These are phyloP conservation scores for Drosophila azteca DNA, from an alignment of 1,140 invertebrate genomes.

Conservation along the genomic window DNA sequence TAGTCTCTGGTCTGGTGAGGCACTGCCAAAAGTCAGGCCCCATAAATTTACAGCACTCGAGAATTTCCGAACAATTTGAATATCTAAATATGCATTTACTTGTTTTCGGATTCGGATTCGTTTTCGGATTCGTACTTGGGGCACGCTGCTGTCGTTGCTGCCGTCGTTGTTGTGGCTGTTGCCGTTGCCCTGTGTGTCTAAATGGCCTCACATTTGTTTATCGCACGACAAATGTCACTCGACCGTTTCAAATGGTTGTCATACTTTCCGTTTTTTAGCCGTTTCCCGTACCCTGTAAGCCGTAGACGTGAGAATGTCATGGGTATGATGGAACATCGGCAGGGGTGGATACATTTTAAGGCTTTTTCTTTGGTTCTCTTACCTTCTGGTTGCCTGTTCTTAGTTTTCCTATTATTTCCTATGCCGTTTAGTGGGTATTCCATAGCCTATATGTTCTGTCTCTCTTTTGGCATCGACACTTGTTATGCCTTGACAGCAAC, in stretches of 20 bases:
- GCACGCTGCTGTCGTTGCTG: constrained; percentile 10
- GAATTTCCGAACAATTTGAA: constrained; percentile 65
- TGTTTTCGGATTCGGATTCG: no score
- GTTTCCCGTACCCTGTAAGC: background rate
- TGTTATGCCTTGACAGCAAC: constrained; percentile 40
- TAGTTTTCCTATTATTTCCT: background rate
- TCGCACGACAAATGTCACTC: constrained; percentile 72
- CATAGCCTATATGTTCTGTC: background rate
- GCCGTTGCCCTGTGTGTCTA: constrained; percentile 24
- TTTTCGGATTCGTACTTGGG: background rate
- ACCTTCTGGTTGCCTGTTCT: background rate
- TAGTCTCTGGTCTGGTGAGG: background rate
- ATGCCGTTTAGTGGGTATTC: no score
- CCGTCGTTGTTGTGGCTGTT: constrained; percentile 1
- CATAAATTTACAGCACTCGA: constrained; percentile 25
- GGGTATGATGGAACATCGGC: no score
- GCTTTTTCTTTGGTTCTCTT: background rate
- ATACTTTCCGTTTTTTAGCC: constrained; percentile 30
- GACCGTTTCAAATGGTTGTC: constrained; percentile 57
- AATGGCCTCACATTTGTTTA: constrained; percentile 78
- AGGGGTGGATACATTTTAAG: no score
- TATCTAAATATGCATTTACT: constrained; percentile 71
- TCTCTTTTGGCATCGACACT: constrained; percentile 12
- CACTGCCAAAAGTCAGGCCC: background rate
- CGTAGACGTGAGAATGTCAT: no score